A percentile compares a stretch with the other conserved stretches of the same genome.
Evolutionary conservation across 1,140 invertebrate species (phyloP).

Genomic region (Caenorhabditis latens): DNA sequence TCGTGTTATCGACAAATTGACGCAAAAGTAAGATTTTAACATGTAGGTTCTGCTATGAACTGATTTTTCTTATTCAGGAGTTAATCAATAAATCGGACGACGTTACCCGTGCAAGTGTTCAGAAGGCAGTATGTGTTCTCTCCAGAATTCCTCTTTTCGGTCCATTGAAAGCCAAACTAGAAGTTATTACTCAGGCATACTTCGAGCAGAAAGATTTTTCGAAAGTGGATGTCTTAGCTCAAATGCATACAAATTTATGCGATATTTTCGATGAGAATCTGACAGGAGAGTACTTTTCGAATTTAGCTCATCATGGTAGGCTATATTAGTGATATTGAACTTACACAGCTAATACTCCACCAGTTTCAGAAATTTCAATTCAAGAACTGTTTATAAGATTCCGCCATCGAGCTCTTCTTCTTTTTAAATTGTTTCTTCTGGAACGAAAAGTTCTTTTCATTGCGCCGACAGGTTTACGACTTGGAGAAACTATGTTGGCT

Average conservation of each 20-base stretch:
- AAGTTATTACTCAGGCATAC: constrained; percentile 94
- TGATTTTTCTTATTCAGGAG: constrained; percentile 81
- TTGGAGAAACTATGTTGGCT: constrained; percentile 89
- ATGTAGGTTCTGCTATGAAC: constrained; percentile 1
- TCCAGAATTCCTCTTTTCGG: constrained; percentile 90
- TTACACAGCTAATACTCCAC: neutral
- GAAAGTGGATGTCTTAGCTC: constrained; percentile 86
- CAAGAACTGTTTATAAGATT: constrained; percentile 87
- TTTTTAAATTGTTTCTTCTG: constrained; percentile 93
- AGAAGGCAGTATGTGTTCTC: constrained; percentile 92
- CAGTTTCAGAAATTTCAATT: constrained; percentile 84
- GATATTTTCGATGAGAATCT: constrained; percentile 81
- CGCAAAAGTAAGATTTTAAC: constrained; percentile 83
- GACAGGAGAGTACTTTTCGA: constrained; percentile 61
- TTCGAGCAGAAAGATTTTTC: constrained; percentile 86
- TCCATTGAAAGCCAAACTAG: constrained; percentile 92
- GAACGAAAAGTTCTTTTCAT: constrained; percentile 93
- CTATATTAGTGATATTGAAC: neutral
- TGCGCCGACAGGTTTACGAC: constrained; percentile 87
- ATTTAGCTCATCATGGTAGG: constrained; percentile 69
- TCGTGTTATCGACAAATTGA: constrained; percentile 98
- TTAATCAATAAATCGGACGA: constrained; percentile 93
- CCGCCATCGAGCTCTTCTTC: constrained; percentile 89
- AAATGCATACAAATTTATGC: constrained; percentile 91
- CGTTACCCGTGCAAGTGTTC: constrained; percentile 93